Conservation (phyloP, 2,888 invertebrate species). For the Koerneria pararmatus region DNA sequence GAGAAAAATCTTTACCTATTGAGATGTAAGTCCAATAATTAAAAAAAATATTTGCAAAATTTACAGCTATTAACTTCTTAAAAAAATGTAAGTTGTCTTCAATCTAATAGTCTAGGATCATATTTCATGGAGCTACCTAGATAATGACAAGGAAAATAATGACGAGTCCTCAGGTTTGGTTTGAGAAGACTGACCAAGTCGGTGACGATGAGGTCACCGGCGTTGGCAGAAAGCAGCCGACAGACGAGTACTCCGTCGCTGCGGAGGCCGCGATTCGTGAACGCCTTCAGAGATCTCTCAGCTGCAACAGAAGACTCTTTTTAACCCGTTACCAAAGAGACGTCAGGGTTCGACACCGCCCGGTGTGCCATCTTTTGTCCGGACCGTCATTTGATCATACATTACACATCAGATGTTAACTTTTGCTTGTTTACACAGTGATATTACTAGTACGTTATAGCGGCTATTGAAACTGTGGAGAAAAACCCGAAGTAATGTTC, state of each 20-base stretch:
- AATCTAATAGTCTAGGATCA: too few relatives aligned
- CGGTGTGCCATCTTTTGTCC: too few relatives aligned
- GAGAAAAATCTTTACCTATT: too few relatives aligned
- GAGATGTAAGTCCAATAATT: too few relatives aligned
- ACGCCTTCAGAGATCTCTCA: constrained; percentile 37
- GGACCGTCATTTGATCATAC: too few relatives aligned
- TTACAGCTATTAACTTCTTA: too few relatives aligned
- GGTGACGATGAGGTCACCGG: constrained; percentile 56
- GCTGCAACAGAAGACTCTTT: constrained; percentile 33
- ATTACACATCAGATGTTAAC: too few relatives aligned
- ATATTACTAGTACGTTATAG: constrained; percentile 1
- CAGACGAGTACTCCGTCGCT: constrained; percentile 55
- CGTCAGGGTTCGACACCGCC: too few relatives aligned
- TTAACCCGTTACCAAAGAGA: too few relatives aligned
- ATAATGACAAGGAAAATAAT: background rate
- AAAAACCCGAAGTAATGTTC: background rate
- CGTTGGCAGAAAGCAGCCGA: constrained; percentile 53
- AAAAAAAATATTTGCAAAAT: too few relatives aligned
- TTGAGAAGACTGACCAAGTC: constrained; percentile 53
- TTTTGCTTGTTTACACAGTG: background rate
- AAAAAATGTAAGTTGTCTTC: too few relatives aligned
- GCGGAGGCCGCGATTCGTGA: constrained; percentile 44
- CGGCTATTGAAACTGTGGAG: background rate
- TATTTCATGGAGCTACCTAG: background rate
- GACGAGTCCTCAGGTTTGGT: constrained; percentile 15